Base-by-base conservation (phyloP, 2,888 invertebrate genomes). In the Gortyna flavago region DNA sequence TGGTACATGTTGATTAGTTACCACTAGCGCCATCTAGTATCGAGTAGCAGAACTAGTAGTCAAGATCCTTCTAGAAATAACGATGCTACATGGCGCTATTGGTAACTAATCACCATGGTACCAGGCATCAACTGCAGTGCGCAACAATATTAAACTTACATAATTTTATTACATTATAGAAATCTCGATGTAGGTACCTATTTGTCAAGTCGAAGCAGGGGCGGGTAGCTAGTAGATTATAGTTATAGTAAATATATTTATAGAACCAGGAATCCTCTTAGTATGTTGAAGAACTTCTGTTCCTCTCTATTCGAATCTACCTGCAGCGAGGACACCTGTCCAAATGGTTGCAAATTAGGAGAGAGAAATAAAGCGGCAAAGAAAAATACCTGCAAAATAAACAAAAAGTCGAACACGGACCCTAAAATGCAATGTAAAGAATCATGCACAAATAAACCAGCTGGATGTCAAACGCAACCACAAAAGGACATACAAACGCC, bases 251-350 rank as follows among this genome's bases (percentile, higher is more conserved):
- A 32, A 44, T 35, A n/a, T 35, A 48, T 32, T 68, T 64, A 48
- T 62, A 84, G 73, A 41, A 18, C 18, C 64, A 72, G 13, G 7
- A 72, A 73, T 38, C 77, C 80, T 25, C 7, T 83, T 0, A 72
- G 65, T 9, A 5, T 75, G 25, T 62, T 85, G 64, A 86, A 66
- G 13, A 79, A 84, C 4, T 77, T 85, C 41, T 86, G 84, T 67
- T 81, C 84, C 2, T 72, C 86, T 25, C 21, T 86, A 29, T 81
- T 86, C 69, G 84, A 84, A 18, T 69, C 73, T 7, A 59, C 81
- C 1, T 85, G 84, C 66, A 76, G 59, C 11, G 0, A 9, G 0
- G 21, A 67, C 0, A 85, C 70, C 0, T 85, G 84, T 59, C 76
- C 72, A 18, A 67, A 61, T 6, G 41, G 8, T 48, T 6, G 0